phyloP scores from a whole-genome alignment of 2,888 invertebrate genomes.

The Chelonus formosanus region DNA sequence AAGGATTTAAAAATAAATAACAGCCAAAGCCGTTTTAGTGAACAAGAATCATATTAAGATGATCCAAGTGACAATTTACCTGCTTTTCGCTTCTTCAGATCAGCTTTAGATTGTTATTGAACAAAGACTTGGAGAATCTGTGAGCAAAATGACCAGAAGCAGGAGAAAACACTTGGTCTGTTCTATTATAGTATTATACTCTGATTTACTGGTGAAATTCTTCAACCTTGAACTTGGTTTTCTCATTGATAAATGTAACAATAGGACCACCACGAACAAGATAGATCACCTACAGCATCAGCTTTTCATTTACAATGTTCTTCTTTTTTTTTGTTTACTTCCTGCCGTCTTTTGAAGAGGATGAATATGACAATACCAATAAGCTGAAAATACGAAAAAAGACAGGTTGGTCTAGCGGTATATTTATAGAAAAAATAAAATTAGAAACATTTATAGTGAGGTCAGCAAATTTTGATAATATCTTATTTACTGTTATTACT shows the following conservation, averaged over 20 bases:
- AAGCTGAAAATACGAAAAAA: no score
- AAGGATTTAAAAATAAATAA: constrained; percentile 9
- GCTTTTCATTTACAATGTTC: background rate
- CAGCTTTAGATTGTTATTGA: background rate
- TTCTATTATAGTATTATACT: no score
- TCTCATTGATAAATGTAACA: constrained; percentile 38
- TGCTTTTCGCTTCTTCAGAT: constrained; percentile 1
- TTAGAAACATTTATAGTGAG: no score
- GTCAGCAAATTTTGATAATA: no score
- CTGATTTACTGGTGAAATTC: no score
- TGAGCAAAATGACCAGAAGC: no score
- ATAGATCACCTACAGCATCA: constrained; percentile 32
- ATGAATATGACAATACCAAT: no score
- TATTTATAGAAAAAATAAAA: no score
- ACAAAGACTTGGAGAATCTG: no score
- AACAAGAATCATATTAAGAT: constrained; percentile 6
- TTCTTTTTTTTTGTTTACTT: constrained; percentile 6
- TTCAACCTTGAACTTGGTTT: background rate
- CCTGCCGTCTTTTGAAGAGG: background rate
- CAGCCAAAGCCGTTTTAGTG: background rate
- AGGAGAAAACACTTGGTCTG: no score
- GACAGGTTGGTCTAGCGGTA: no score
- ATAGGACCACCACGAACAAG: constrained; percentile 37
- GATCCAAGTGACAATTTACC: constrained; percentile 13
- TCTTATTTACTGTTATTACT: no score